Evolutionary conservation across 2,797 vertebrate species (phyloP).

Genomic region (Cuniculus paca): DNA sequence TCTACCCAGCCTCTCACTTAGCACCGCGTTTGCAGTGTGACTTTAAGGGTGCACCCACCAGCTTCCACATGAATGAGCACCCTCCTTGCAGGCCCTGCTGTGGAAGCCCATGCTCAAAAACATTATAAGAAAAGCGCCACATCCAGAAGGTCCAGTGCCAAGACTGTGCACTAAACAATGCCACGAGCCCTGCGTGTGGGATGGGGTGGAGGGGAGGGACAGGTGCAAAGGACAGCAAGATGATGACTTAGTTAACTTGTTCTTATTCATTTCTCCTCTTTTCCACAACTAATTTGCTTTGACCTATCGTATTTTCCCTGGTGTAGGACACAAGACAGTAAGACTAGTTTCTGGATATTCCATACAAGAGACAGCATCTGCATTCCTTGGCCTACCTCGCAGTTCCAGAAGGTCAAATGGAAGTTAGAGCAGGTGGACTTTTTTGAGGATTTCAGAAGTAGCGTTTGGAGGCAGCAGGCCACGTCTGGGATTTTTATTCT

Average conservation of each 20-base stretch:
- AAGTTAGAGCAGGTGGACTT: conserved; percentile 73
- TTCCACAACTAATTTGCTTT: neutral
- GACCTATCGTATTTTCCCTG: conserved; percentile 44
- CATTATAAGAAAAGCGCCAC: neutral
- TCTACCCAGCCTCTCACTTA: neutral
- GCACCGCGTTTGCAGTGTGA: rapidly evolving
- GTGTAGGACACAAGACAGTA: neutral
- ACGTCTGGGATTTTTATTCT: conserved; percentile 36
- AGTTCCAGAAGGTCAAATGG: conserved; percentile 16
- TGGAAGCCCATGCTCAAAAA: neutral
- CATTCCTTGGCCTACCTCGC: neutral
- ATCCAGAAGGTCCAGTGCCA: neutral
- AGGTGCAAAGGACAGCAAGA: neutral
- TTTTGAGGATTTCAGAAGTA: conserved; percentile 66
- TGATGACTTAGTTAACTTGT: neutral
- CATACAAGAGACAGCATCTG: neutral
- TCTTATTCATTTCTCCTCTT: conserved; percentile 10
- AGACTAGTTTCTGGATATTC: conserved; percentile 8
- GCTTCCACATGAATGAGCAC: neutral
- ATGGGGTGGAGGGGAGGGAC: neutral
- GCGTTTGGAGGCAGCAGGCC: neutral
- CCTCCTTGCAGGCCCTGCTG: rapidly evolving
- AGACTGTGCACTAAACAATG: neutral
- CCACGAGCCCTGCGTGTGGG: too few species aligned
- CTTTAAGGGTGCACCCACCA: neutral